These are phyloP conservation scores for Anorthoa munda DNA, from an alignment of 2,888 invertebrate genomes.

Conservation along the genomic window DNA sequence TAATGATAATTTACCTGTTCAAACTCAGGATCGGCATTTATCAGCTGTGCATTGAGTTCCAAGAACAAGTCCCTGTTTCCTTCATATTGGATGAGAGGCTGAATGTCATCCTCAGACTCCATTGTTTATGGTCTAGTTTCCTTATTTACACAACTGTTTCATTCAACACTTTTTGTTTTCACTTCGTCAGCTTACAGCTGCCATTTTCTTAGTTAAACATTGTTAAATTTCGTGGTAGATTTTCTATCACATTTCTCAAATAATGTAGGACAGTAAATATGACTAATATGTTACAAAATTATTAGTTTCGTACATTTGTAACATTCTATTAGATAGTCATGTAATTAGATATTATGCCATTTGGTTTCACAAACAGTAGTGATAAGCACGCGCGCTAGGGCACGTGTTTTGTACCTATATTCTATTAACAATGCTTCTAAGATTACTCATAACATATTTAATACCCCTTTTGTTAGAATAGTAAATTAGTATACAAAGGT, in stretches of 20 bases:
- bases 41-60: slow-evolving; percentile 75
- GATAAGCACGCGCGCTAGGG: slow-evolving; percentile 12
- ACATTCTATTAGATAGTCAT: slow-evolving; percentile 4
- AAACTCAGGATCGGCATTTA: slow-evolving; percentile 82
- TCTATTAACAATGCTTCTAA: neutral
- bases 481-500: slow-evolving; percentile 23
- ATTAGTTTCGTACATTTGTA: slow-evolving; percentile 14
- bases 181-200: neutral
- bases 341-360: slow-evolving; percentile 49
- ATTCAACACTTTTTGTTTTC: slow-evolving; percentile 25
- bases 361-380: slow-evolving; percentile 13
- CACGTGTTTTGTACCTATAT: neutral
- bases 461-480: slow-evolving; percentile 17
- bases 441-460: neutral
- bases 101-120: slow-evolving; percentile 84
- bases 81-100: slow-evolving; percentile 83
- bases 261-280: neutral
- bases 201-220: slow-evolving; percentile 5
- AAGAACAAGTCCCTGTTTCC: slow-evolving; percentile 67
- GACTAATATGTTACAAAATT: slow-evolving; percentile 21
- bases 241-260: neutral
- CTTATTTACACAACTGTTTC: slow-evolving; percentile 28
- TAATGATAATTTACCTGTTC: slow-evolving; percentile 79
- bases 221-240: neutral
- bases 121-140: slow-evolving; percentile 63